These are phyloP conservation scores for Cuniculus paca DNA, from an alignment of 2,797 vertebrate species.

Conservation along the genomic window DNA sequence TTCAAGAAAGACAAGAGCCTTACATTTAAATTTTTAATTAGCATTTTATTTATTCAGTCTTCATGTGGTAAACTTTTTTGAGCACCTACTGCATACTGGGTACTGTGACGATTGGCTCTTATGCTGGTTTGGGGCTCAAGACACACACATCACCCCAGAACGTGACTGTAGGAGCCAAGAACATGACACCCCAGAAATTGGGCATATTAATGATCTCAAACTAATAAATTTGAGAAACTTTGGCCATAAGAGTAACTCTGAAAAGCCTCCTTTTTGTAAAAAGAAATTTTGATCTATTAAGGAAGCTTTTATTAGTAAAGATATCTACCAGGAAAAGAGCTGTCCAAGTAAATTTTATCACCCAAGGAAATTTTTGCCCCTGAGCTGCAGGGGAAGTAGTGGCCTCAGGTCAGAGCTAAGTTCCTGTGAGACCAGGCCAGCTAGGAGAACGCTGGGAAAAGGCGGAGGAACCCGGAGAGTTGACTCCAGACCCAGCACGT, in stretches of 20 bases:
- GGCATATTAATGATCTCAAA: background rate
- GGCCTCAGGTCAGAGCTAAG: background rate
- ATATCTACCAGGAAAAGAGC: background rate
- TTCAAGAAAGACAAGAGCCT: background rate
- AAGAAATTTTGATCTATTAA: background rate
- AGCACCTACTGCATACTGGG: background rate
- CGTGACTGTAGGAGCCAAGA: background rate
- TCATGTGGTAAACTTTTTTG: background rate
- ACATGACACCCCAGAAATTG: background rate
- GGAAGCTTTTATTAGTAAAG: background rate
- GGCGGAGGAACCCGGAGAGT: background rate
- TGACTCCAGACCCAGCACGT: background rate
- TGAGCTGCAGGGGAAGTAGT: background rate
- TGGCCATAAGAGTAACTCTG: background rate
- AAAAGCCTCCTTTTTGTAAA: background rate
- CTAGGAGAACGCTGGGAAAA: background rate
- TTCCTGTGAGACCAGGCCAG: background rate
- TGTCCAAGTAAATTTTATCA: background rate
- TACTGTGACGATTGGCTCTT: background rate
- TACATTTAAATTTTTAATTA: background rate
- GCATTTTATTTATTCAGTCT: background rate
- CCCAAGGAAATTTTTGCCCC: too few species aligned
- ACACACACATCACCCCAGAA: background rate
- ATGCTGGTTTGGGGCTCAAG: background rate
- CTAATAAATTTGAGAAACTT: background rate